A percentile compares a stretch with the other conserved stretches of the same genome.
phyloP scores from a whole-genome alignment of 2,113 vertebrate species.

The Pogona vitticeps region DNA sequence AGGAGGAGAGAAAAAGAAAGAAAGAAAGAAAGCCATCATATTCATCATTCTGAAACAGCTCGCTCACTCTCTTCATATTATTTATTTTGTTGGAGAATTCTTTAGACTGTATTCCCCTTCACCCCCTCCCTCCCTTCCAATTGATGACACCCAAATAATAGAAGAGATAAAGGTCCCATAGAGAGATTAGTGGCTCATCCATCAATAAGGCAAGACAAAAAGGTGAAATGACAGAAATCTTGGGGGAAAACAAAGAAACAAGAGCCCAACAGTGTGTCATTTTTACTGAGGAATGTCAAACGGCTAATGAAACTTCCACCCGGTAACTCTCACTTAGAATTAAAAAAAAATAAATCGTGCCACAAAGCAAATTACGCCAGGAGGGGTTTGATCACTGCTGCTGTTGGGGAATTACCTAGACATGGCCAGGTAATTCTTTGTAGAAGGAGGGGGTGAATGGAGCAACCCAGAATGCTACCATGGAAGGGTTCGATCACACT shows the following conservation, averaged over 20 bases:
- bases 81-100: neutral
- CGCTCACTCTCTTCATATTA: neutral
- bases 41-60: neutral
- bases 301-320: slow-evolving; percentile 45
- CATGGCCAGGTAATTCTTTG: neutral
- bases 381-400: too few relatives aligned
- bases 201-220: slow-evolving; percentile 25
- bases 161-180: slow-evolving; percentile 15
- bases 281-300: slow-evolving; percentile 29
- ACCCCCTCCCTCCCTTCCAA: neutral
- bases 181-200: slow-evolving; percentile 30
- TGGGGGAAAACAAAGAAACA: slow-evolving; percentile 27
- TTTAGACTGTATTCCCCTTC: neutral
- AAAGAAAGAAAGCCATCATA: neutral
- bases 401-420: too few relatives aligned
- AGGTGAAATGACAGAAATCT: slow-evolving; percentile 15
- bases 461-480: too few relatives aligned
- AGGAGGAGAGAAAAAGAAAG: neutral
- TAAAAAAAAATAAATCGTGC: slow-evolving; percentile 19
- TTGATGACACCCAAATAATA: slow-evolving; percentile 14
- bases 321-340: slow-evolving; percentile 35
- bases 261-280: slow-evolving; percentile 20
- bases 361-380: neutral
- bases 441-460: too few relatives aligned
- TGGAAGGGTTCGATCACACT: too few relatives aligned